phyloP scores from a whole-genome alignment of 2,113 vertebrate species.

The Nothocercus julius region DNA sequence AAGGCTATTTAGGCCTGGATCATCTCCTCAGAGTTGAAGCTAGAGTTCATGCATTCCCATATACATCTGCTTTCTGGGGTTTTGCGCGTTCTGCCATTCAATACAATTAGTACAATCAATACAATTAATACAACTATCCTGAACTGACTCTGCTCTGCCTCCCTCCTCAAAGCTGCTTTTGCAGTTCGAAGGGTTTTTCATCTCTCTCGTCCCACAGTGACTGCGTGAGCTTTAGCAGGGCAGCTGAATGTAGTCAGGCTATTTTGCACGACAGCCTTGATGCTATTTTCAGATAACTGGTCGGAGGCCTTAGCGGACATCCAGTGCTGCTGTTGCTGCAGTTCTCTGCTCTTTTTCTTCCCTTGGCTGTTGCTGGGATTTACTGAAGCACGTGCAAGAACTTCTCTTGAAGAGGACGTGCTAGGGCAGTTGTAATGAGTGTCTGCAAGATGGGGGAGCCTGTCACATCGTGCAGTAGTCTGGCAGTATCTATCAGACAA shows the following conservation, averaged over 20 bases:
- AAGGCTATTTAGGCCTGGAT: not conserved
- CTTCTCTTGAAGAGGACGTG: accelerated
- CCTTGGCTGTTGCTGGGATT: not conserved
- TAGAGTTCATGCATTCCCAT: not conserved
- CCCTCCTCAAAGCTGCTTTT: not conserved
- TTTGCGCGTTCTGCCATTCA: not conserved
- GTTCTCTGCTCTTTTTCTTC: not conserved
- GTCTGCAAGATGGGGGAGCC: not conserved
- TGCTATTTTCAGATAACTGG: not conserved
- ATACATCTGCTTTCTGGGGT: not conserved
- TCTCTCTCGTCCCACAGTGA: not conserved
- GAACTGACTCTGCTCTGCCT: not conserved
- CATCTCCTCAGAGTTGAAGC: not conserved
- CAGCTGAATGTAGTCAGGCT: not conserved
- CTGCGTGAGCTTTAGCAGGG: not conserved
- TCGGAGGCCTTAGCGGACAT: not conserved
- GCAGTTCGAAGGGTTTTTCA: not conserved
- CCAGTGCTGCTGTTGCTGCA: not conserved
- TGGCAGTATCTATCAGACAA: not conserved
- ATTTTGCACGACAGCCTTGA: not conserved
- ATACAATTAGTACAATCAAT: not conserved
- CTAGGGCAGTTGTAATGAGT: not conserved
- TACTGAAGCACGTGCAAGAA: too few relatives aligned
- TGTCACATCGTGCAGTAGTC: accelerated
- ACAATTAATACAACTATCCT: not conserved